These are phyloP conservation scores for Austrofundulus limnaeus DNA, from an alignment of 2,113 vertebrate species.

Conservation along the genomic window DNA sequence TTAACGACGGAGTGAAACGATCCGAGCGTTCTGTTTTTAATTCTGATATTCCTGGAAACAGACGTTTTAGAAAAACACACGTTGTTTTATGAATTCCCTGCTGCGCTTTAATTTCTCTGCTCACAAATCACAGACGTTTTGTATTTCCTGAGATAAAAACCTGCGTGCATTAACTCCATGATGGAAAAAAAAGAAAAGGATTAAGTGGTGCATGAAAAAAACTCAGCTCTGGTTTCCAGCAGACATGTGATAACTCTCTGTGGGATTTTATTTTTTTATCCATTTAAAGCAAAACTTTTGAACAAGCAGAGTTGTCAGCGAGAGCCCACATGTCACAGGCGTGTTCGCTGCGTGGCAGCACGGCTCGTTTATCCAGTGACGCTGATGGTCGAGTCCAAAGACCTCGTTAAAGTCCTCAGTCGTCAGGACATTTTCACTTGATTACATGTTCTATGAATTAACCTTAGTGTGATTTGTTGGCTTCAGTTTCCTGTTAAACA, in stretches of 20 bases:
- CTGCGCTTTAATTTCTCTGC: constrained; percentile 20
- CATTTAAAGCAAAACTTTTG: constrained; percentile 62
- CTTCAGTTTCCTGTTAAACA: constrained; percentile 33
- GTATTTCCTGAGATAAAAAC: constrained; percentile 26
- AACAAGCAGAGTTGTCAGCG: constrained; percentile 64
- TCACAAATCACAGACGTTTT: constrained; percentile 42
- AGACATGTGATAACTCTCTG: constrained; percentile 54
- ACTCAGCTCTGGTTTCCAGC: constrained; percentile 38
- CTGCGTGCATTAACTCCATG: constrained; percentile 30
- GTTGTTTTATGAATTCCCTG: constrained; percentile 17
- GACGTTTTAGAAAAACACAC: constrained; percentile 1
- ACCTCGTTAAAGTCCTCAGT: constrained; percentile 65
- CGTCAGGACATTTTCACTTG: constrained; percentile 52
- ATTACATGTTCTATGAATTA: constrained; percentile 66
- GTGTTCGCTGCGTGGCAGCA: constrained; percentile 32
- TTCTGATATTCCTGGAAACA: constrained; percentile 10
- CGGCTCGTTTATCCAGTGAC: constrained; percentile 58
- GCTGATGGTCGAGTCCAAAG: constrained; percentile 66
- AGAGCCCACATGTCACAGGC: constrained; percentile 53
- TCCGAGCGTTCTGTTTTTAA: neutral
- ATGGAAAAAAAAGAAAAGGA: constrained; percentile 60
- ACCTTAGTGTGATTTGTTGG: constrained; percentile 24
- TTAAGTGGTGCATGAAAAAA: constrained; percentile 53
- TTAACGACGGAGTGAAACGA: neutral
- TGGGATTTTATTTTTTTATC: constrained; percentile 59